These are phyloP conservation scores for Rachycentron canadum DNA, from an alignment of 2,797 vertebrate genomes.

Conservation along the genomic window DNA sequence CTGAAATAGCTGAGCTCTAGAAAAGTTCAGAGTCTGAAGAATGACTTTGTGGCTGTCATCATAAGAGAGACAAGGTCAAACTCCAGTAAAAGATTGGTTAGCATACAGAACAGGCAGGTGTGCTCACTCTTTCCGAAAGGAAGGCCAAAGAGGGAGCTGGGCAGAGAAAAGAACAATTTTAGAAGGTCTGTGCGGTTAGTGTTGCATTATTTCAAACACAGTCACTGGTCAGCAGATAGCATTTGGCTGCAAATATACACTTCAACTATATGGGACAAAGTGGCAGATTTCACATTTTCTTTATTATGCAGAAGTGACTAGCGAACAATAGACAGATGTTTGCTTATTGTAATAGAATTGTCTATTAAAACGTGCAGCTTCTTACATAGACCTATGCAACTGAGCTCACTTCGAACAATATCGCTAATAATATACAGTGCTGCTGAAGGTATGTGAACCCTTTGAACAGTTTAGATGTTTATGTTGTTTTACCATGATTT, in stretches of 20 bases:
- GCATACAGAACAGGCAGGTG: conserved; percentile 7
- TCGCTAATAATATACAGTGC: background rate
- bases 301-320: background rate
- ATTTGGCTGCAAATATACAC: background rate
- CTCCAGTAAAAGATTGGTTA: conserved; percentile 22
- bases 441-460: no score
- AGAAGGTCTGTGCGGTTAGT: conserved; percentile 3
- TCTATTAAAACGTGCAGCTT: background rate
- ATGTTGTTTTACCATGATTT: no score
- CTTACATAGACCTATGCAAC: background rate
- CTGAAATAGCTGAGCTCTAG: conserved; percentile 37
- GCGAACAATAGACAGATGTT: background rate
- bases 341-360: background rate
- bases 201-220: background rate
- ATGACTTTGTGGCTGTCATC: conserved; percentile 24
- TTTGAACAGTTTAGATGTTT: no score
- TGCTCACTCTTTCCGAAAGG: conserved; percentile 6
- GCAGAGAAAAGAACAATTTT: background rate
- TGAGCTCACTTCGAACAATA: background rate
- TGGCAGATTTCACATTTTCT: background rate
- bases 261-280: background rate
- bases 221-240: background rate
- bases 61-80: conserved; percentile 16
- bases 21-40: conserved; percentile 34
- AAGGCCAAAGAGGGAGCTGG: background rate